Base-by-base conservation (phyloP, 2,113 vertebrate species). In the Tupaia tana region DNA sequence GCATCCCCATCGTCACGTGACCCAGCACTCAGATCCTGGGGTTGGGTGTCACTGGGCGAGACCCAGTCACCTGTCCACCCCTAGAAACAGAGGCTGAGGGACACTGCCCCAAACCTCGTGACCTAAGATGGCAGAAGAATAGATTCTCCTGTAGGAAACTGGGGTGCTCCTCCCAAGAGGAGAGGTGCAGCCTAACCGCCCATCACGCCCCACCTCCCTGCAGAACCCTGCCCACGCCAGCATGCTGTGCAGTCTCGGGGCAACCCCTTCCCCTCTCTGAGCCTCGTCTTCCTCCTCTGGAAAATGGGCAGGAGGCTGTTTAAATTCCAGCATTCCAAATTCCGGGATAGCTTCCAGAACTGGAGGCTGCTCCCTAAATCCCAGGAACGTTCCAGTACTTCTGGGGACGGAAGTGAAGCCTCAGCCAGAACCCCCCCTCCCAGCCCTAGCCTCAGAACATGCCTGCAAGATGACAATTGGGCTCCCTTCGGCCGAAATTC, bases 401-500 rank as follows among this genome's bases (percentile, higher is more conserved):
- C 92, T 88, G 90, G 90, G 95, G 94, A 93, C 85, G 86, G 93
- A 93, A 94, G 71, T 71, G 77, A 69, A 85, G 70, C 10, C 3
- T 83, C 90, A 29, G 94, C 90, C 93, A 88, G 94, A 88, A 31
- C 54, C 24, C 2, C 31, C 31, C 85, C 59, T 16, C 0, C 67
- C 78, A 43, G 43, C 86, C 86, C 25, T 3, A 29, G 94, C 95
- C 91, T 87, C 89, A 95, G 91, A 95, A 91, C 94, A n/a, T 4
- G 77, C 93, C 85, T 87, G 73, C 43, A 66, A 95, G 79, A 93
- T 70, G 96, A 95, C 97, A 94, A 63, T 83, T 85, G 91, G 94
- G 94, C 93, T 97, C 78, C 95, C 96, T 97, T 91, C 20, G 75
- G 98, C 88, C 58, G 92, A 94, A 96, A 97, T 97, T 97, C 89